A percentile compares a stretch with the other conserved stretches of the same genome.
Evolutionary conservation across 2,888 invertebrate genomes (phyloP).

Genomic region (Acanthosepion lycidas): DNA sequence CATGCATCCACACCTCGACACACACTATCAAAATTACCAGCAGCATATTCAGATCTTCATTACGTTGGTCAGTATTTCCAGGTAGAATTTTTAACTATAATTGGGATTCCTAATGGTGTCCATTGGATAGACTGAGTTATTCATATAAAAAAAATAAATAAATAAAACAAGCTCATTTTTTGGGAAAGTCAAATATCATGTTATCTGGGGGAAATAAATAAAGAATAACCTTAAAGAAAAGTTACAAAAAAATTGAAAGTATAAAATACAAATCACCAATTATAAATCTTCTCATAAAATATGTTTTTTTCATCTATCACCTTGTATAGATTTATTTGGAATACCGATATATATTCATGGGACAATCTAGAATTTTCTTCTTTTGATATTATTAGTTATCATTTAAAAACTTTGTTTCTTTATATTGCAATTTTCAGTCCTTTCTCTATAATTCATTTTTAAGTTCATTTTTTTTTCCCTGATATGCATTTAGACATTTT

Average conservation of each 20-base stretch:
- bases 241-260: not conserved
- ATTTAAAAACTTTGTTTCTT: not conserved
- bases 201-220: not conserved
- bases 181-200: not conserved
- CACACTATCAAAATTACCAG: not conserved
- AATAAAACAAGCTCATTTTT: not conserved
- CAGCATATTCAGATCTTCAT: not conserved
- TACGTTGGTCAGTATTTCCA: not conserved
- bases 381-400: not conserved
- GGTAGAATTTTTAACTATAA: not conserved
- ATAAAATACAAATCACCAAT: not conserved
- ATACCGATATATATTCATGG: not conserved
- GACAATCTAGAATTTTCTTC: not conserved
- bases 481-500: not conserved
- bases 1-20: not conserved
- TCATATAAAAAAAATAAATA: not conserved
- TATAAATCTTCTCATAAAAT: not conserved
- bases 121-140: not conserved
- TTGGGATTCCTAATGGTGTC: not conserved
- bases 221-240: not conserved
- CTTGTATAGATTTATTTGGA: not conserved
- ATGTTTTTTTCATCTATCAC: not conserved
- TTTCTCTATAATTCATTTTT: not conserved
- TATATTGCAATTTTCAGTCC: not conserved
- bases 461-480: not conserved